Evolutionary conservation across 2,888 invertebrate species (phyloP).

Genomic region (Aspidapion aeneum): DNA sequence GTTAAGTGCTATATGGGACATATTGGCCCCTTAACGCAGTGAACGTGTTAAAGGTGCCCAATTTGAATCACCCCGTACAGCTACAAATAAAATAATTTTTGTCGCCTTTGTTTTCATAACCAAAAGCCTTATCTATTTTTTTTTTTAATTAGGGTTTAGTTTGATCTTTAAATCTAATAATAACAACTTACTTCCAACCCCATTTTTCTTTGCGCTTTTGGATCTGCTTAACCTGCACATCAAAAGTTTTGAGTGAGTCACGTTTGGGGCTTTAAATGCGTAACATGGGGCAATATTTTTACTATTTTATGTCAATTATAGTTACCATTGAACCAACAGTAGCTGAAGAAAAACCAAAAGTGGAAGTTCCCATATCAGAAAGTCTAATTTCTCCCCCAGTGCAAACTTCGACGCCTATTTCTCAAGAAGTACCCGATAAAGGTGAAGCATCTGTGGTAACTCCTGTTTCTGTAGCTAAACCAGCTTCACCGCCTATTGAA

Average conservation of each 20-base stretch:
- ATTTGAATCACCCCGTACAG: too few relatives aligned
- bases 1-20: too few relatives aligned
- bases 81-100: too few relatives aligned
- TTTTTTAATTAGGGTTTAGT: too few relatives aligned
- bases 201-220: too few relatives aligned
- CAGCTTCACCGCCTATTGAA: conserved; percentile 15
- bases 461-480: conserved; percentile 16
- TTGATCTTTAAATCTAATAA: too few relatives aligned
- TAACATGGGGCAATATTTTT: background rate
- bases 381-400: conserved; percentile 24
- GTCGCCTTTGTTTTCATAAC: too few relatives aligned
- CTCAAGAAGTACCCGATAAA: conserved; percentile 10
- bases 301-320: background rate
- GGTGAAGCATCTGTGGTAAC: conserved; percentile 5
- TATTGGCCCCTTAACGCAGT: too few relatives aligned
- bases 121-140: too few relatives aligned
- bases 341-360: background rate
- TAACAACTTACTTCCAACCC: too few relatives aligned
- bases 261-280: background rate
- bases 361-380: conserved; percentile 1
- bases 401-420: conserved; percentile 22
- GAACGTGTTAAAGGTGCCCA: too few relatives aligned
- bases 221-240: background rate
- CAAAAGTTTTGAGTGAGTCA: background rate
- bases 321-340: background rate